A percentile compares a stretch with the other conserved stretches of the same genome.
Evolutionary conservation across 2,113 vertebrate genomes (phyloP).

Genomic region (Tenebrosternarchus preto): DNA sequence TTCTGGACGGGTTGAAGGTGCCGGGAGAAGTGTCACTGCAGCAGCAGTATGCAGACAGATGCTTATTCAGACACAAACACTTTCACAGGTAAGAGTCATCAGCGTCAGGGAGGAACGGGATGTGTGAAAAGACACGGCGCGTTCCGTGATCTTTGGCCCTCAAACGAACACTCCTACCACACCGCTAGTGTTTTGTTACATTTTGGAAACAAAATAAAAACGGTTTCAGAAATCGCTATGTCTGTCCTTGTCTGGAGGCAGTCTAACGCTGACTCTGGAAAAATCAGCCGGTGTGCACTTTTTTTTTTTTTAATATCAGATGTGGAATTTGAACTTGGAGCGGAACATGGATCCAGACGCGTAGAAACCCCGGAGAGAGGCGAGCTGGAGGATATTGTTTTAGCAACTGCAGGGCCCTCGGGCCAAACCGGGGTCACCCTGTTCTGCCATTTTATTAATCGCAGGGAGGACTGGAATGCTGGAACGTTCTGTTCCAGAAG

Average conservation of each 20-base stretch:
- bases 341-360: conserved; percentile 44
- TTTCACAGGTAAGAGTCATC: conserved; percentile 79
- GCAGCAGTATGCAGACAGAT: conserved; percentile 89
- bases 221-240: conserved; percentile 20
- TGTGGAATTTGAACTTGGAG: conserved; percentile 55
- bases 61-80: conserved; percentile 85
- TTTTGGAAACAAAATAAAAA: not conserved
- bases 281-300: conserved; percentile 37
- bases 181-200: conserved; percentile 11
- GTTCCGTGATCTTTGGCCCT: not conserved
- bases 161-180: not conserved
- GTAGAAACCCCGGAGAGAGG: conserved; percentile 45
- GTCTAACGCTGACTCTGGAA: conserved; percentile 44
- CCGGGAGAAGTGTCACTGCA: conserved; percentile 72
- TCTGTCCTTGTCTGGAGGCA: conserved; percentile 25
- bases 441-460: conserved; percentile 51
- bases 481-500: conserved; percentile 51
- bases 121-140: not conserved
- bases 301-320: conserved; percentile 52
- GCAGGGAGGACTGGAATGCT: conserved; percentile 42
- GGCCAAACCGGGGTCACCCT: conserved; percentile 39
- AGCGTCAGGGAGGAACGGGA: not conserved
- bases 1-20: conserved; percentile 74
- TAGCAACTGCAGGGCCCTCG: conserved; percentile 50
- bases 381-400: conserved; percentile 53